Evolutionary conservation across 1,140 invertebrate species (phyloP), one percentile per base, ranked within the genome.

Genomic region (Zaprionus vittiger): DNA sequence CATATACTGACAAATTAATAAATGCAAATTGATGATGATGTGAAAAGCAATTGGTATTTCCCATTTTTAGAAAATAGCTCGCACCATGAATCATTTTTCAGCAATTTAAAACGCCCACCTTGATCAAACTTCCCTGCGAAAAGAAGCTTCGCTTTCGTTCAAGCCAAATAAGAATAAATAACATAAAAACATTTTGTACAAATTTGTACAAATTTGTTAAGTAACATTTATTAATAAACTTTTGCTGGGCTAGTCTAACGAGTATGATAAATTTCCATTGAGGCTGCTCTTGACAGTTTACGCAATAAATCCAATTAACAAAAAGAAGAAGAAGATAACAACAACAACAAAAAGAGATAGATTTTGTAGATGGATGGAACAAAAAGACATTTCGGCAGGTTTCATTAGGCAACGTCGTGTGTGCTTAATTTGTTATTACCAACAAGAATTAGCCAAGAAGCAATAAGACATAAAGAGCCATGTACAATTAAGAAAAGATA

Each of bases 221-320:
- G 38, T 37, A 73, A 41, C 38, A 49, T 77, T 72, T 77, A 59
- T 72, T 57, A 67, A 65, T 75, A 60, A 60, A 73, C 54, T 69
- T 78, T 79, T 47, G 31, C 31, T 55, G 73, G 67, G 49, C 49
- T 61, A 78, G 72, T 68, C 72, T 49, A 44, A n/a, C 37, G 20
- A 26, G 60, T 56, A 87, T 87, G 81, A 89, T 89, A 79, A 79
- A 90, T 89, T 89, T 84, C 59, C 81, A 84, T 79, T 66, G 84
- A 71, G 68, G 84, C 49, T 78, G 71, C 75, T 84, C 49, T 79
- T 74, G 84, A 89, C 84, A 90, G 84, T 89, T 87, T 79, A 78
- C 72, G 84, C 79, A 89, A 84, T 89, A 89, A 81, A 87, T 83
- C 66, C 75, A 87, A 87, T 87, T 89, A 87, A 63, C 37, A 65